Percentiles rank a stretch among this genome's conserved stretches.
phyloP scores from a whole-genome alignment of 2,888 invertebrate genomes.

The Metellina segmentata region DNA sequence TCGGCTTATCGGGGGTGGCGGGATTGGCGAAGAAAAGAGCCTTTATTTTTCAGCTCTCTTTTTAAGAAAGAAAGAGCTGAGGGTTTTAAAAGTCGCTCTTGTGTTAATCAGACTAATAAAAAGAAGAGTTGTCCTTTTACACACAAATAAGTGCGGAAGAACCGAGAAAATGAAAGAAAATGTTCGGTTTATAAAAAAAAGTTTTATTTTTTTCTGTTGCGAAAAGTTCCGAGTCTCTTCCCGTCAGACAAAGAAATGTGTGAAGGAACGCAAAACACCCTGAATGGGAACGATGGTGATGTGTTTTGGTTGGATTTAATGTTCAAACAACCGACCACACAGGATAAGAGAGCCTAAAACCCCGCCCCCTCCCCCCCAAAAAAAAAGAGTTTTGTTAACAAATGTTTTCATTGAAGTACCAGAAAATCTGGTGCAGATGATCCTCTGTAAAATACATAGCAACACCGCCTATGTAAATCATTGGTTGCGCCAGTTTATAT shows the following conservation, averaged over 20 bases:
- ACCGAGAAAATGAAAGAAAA: slow-evolving; percentile 2
- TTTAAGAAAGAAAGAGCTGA: slow-evolving; percentile 1
- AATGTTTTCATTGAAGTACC: too few relatives aligned
- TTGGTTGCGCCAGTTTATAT: too few relatives aligned
- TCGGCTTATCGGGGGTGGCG: slow-evolving; percentile 40
- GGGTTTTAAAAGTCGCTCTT: slow-evolving; percentile 50
- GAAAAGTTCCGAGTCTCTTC: neutral
- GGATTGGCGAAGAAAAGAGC: slow-evolving; percentile 28
- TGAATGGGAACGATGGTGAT: too few relatives aligned
- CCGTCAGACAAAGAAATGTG: neutral
- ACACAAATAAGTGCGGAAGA: slow-evolving; percentile 40
- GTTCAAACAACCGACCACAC: too few relatives aligned
- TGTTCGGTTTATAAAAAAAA: neutral
- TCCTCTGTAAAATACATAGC: too few relatives aligned
- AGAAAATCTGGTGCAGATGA: too few relatives aligned
- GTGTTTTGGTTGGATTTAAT: too few relatives aligned
- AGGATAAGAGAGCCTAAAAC: too few relatives aligned
- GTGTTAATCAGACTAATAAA: slow-evolving; percentile 51
- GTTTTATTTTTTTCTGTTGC: neutral
- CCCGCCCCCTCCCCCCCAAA: too few relatives aligned
- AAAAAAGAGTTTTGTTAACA: too few relatives aligned
- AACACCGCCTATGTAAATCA: too few relatives aligned
- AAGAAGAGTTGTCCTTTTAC: slow-evolving; percentile 48
- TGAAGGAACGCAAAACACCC: neutral
- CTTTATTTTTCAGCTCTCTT: slow-evolving; percentile 18